Conservation (phyloP, 2,797 vertebrate genomes). For the Scomberomorus guttatus region DNA sequence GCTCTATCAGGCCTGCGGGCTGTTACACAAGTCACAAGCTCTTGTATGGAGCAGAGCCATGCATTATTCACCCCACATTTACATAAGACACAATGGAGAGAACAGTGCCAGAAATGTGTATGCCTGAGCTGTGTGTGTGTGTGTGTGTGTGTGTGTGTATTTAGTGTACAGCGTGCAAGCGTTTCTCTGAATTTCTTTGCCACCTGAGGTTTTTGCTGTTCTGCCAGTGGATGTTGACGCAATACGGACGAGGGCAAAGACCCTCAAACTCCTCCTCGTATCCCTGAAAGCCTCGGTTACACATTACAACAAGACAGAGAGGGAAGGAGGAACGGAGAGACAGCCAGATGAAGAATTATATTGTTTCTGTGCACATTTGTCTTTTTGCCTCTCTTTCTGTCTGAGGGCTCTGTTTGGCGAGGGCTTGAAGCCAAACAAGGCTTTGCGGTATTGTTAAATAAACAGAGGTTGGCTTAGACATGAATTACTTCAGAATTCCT, state of each 20-base stretch:
- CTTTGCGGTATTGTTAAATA: constrained; percentile 37
- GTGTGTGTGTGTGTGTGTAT: background rate
- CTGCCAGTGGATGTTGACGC: constrained; percentile 27
- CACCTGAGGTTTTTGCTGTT: constrained; percentile 36
- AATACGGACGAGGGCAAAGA: constrained; percentile 14
- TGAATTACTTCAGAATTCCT: constrained; percentile 38
- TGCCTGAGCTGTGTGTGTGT: background rate
- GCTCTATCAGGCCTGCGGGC: constrained; percentile 26
- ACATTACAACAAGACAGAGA: background rate
- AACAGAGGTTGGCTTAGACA: constrained; percentile 25
- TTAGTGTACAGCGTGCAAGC: background rate
- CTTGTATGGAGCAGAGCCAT: constrained; percentile 23
- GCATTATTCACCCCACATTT: constrained; percentile 66
- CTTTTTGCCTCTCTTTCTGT: background rate
- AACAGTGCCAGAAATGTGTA: constrained; percentile 29
- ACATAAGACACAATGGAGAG: constrained; percentile 56
- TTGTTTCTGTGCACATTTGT: constrained; percentile 44
- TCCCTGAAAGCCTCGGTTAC: constrained; percentile 26
- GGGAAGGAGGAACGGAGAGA: background rate
- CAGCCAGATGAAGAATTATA: constrained; percentile 15
- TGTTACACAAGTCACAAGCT: constrained; percentile 28
- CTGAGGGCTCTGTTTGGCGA: constrained; percentile 34
- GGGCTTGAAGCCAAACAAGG: constrained; percentile 30
- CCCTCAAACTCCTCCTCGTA: constrained; percentile 12
- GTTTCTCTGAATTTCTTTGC: constrained; percentile 11